phyloP scores from a whole-genome alignment of 2,797 vertebrate species.

The Lates japonicus region DNA sequence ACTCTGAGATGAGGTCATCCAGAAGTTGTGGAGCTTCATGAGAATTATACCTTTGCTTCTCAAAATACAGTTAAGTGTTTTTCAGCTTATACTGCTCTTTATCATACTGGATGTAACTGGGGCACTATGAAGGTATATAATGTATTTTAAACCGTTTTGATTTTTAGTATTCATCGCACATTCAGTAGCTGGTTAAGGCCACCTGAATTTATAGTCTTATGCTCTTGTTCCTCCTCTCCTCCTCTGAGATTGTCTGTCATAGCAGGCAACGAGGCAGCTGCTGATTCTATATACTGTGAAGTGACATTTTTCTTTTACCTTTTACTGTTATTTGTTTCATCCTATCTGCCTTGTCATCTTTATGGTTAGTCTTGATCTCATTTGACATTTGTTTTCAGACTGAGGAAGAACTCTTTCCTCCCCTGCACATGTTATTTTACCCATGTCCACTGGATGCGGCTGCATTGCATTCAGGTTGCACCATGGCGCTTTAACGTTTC shows the following conservation, averaged over 20 bases:
- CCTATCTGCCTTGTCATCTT: conserved; percentile 6
- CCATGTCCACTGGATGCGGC: neutral
- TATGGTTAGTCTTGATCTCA: neutral
- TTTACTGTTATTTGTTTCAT: conserved; percentile 15
- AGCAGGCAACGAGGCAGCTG: neutral
- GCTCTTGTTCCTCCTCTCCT: conserved; percentile 3
- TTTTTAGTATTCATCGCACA: conserved; percentile 23
- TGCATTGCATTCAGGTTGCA: neutral
- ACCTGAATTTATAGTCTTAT: conserved; percentile 23
- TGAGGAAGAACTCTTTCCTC: neutral
- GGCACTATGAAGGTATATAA: neutral
- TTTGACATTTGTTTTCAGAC: conserved; percentile 8
- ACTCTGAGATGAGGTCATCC: neutral
- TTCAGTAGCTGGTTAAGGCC: conserved; percentile 5
- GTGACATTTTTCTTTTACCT: conserved; percentile 3
- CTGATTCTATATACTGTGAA: conserved; percentile 8
- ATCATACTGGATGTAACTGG: conserved; percentile 9
- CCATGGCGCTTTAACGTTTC: neutral
- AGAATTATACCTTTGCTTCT: neutral
- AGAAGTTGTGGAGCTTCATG: conserved; percentile 24
- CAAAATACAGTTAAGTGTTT: conserved; percentile 2
- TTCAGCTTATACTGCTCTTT: neutral
- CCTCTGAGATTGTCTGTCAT: conserved; percentile 16
- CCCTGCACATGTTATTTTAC: conserved; percentile 8
- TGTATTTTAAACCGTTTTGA: conserved; percentile 21